Evolutionary conservation across 2,797 vertebrate species (phyloP), one percentile per base, ranked within the genome.

Genomic region (Vultur gryphus): DNA sequence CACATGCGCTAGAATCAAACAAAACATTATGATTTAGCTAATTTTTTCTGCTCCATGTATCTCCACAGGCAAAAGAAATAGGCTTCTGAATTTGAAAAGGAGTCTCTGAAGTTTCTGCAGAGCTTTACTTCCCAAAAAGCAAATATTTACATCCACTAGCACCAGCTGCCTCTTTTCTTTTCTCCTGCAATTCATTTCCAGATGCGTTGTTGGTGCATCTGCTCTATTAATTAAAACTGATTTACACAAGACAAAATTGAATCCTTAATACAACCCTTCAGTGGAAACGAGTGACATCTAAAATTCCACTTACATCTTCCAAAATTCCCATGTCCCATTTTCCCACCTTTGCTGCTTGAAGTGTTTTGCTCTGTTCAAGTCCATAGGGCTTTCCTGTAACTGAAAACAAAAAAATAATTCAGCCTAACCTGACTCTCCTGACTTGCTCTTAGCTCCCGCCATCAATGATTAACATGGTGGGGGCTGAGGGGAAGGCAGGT

Each of bases 141-240:
- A 94, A 97, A 89, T 96, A 97, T 95, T 96, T 92, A 91, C 91
- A 96, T 89, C 69, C 67, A 93, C 54, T 37, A 92, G 93, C 62
- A 95, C 80, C 91, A 94, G 80, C 95, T 96, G 93, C 91, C 51
- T 90, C 94, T 84, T 76, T n/a, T 92, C 90, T 94, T 61, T 65
- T 77, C 87, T 84, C 67, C 71, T 77, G 67, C 87, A 19, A 84
- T 89, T 89, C 73, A 76, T 87, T 95, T 96, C 84, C 84, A 78
- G 95, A 97, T 95, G 75, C 90, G 95, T 96, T 91, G 76, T 94
- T 95, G 93, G 91, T 96, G 94, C 93, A 97, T 91, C 87, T 97
- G 94, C 94, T 97, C 94, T 91, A 93, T 96, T 97, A 96, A 95
- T 96, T 93, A 97, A 52, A 46, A 87, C 91, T 66, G 89, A 95